Evolutionary conservation across 2,888 invertebrate genomes (phyloP).

Genomic region (Cepaea hortensis): DNA sequence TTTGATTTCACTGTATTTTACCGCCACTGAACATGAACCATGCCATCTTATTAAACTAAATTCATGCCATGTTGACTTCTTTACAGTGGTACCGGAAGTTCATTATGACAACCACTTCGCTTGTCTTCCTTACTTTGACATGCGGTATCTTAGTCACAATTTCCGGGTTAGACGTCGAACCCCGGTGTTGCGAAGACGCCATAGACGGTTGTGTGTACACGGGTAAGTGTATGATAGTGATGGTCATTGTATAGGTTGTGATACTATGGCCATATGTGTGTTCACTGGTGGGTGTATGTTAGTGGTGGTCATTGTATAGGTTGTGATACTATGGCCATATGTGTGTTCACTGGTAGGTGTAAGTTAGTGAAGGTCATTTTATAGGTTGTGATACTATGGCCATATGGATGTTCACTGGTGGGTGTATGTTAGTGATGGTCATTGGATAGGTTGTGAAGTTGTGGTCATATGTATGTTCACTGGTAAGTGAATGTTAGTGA

Average conservation of each 20-base stretch:
- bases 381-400: neutral
- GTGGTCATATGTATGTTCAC: neutral
- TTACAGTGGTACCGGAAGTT: too few species aligned
- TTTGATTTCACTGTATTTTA: too few species aligned
- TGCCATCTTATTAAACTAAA: too few species aligned
- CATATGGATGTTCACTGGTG: neutral
- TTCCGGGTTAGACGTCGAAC: neutral
- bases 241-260: neutral
- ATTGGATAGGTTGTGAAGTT: neutral
- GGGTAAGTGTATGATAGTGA: neutral
- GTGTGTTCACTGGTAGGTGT: neutral
- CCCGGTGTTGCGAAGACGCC: neutral
- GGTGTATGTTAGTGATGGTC: neutral
- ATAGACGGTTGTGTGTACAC: neutral
- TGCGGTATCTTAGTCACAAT: neutral
- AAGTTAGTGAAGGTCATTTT: neutral
- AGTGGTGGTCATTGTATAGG: neutral
- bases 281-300: neutral
- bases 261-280: neutral
- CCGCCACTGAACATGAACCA: too few species aligned
- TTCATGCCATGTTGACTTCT: too few species aligned
- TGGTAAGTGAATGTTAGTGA: neutral
- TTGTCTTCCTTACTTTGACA: neutral
- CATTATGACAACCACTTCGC: neutral
- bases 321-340: neutral